A percentile compares a stretch with the other conserved stretches of the same genome.
These are phyloP conservation scores for Chiridota heheva DNA, from an alignment of 35 echinoderm and acorn worm genomes.

Conservation along the genomic window DNA sequence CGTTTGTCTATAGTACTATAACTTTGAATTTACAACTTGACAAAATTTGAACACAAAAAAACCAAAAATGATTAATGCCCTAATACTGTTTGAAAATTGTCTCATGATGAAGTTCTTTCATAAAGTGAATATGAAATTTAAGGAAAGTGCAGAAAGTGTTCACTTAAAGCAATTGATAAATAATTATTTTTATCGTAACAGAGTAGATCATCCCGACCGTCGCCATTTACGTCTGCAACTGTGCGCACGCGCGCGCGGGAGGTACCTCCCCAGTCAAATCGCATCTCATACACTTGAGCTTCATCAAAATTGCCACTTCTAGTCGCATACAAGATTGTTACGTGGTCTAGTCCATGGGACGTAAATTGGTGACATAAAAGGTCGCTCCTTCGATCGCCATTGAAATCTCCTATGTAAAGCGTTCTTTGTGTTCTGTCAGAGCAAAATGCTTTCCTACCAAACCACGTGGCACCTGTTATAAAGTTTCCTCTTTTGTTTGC, in stretches of 20 bases:
- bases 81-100: no score
- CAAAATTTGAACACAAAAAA: no score
- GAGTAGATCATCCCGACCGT: slow-evolving; percentile 38
- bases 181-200: slow-evolving; percentile 27
- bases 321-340: slow-evolving; percentile 22
- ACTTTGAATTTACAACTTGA: no score
- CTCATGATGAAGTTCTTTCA: not conserved
- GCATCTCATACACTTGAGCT: not conserved
- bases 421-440: not conserved
- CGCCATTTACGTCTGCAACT: slow-evolving; percentile 48
- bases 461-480: not conserved
- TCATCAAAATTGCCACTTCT: slow-evolving; percentile 16
- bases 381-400: slow-evolving; percentile 32
- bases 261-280: slow-evolving; percentile 12
- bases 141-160: not conserved
- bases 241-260: not conserved
- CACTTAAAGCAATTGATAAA: slow-evolving; percentile 17
- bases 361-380: slow-evolving; percentile 17
- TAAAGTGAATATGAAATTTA: not conserved
- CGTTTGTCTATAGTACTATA: no score
- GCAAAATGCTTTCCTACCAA: slow-evolving; percentile 1
- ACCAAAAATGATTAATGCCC: no score
- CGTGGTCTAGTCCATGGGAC: not conserved
- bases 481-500: slow-evolving; percentile 25
- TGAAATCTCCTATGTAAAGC: slow-evolving; percentile 34